These are phyloP conservation scores for Colletes collaris DNA, from an alignment of 2,888 invertebrate species.

Conservation along the genomic window DNA sequence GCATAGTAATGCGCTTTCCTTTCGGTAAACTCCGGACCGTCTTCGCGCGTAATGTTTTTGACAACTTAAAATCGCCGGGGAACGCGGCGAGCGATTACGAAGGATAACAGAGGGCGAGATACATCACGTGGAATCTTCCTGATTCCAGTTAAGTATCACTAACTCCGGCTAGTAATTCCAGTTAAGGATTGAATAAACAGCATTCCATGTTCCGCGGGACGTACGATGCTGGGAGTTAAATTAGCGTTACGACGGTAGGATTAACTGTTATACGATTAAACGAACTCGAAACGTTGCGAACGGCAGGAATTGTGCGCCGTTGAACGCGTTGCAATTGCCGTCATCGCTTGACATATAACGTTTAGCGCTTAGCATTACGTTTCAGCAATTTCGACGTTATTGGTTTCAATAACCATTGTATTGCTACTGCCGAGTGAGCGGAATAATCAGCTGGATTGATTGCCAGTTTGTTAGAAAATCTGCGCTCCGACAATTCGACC, in stretches of 20 bases:
- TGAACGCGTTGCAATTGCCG: not conserved
- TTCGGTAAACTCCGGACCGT: too few species aligned
- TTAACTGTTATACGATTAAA: conserved; percentile 7
- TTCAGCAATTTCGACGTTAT: conserved; percentile 32
- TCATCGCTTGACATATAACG: not conserved
- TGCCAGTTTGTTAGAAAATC: conserved; percentile 18
- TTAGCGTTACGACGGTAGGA: not conserved
- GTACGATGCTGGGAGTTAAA: not conserved
- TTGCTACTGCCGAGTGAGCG: conserved; percentile 1
- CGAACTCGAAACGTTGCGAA: not conserved
- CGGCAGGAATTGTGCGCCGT: not conserved
- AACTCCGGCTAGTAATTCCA: conserved; percentile 3
- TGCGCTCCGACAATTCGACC: not conserved
- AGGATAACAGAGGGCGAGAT: not conserved
- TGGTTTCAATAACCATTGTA: conserved; percentile 24
- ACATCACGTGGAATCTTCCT: not conserved
- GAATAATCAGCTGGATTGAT: conserved; percentile 37
- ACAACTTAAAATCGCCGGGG: not conserved
- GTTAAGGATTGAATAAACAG: conserved; percentile 18
- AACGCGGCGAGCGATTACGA: conserved; percentile 9
- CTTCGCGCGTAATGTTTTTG: not conserved
- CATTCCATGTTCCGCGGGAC: not conserved
- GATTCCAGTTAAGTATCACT: conserved; percentile 13
- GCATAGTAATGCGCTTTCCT: too few species aligned
- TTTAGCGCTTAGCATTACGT: conserved; percentile 8